A percentile compares a stretch with the other conserved stretches of the same genome.
phyloP scores from a whole-genome alignment of 2,888 invertebrate genomes.

The Merodon equestris region DNA sequence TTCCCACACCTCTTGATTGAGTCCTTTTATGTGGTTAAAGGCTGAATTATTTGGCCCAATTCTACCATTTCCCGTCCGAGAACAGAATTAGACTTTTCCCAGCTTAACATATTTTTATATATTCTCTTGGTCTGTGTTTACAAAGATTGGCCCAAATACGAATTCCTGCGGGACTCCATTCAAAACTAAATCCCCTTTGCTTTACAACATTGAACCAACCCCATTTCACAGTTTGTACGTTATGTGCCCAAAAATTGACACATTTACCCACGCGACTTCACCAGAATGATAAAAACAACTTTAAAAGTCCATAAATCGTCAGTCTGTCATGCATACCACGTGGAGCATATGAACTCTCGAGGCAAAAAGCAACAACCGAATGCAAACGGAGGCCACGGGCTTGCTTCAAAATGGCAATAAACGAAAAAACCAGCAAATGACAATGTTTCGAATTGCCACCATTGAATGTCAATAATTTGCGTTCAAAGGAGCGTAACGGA shows the following conservation, averaged over 20 bases:
- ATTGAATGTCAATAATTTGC: conserved; percentile 64
- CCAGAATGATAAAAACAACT: conserved; percentile 51
- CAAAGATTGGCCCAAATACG: neutral
- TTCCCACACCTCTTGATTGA: no score
- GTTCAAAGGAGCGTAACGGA: conserved; percentile 3
- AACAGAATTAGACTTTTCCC: no score
- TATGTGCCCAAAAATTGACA: conserved; percentile 39
- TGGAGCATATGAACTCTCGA: conserved; percentile 33
- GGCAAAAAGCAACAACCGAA: conserved; percentile 6
- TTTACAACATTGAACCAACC: neutral
- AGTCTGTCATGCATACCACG: conserved; percentile 10
- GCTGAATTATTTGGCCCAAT: no score
- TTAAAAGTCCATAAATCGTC: conserved; percentile 52
- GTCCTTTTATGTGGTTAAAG: no score
- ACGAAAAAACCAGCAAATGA: conserved; percentile 14
- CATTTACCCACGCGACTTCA: conserved; percentile 52
- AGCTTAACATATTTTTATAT: no score
- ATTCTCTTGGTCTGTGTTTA: no score
- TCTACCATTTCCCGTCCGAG: no score
- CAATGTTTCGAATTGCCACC: conserved; percentile 53
- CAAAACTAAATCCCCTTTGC: neutral
- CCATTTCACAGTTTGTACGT: conserved; percentile 9
- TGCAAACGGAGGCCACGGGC: no score
- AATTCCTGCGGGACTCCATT: neutral
- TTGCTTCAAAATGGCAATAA: no score